Conservation (phyloP, 2,113 vertebrate species). For the Ovibos moschatus region DNA sequence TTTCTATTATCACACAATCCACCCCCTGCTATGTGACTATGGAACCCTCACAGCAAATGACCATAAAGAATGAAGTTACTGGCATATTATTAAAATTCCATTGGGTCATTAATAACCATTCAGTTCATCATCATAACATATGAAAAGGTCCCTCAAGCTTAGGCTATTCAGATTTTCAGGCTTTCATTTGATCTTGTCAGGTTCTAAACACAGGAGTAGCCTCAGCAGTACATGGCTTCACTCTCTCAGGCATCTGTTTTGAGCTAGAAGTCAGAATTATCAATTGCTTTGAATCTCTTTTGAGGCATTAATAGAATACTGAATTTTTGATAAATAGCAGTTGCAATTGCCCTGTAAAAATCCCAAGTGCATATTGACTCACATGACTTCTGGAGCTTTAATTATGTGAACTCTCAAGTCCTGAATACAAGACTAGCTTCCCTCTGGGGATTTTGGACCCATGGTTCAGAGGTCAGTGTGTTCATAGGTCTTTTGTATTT, state of each 20-base stretch:
- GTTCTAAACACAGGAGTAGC: not conserved
- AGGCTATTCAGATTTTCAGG: not conserved
- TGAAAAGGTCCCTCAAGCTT: not conserved
- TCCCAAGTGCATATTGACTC: not conserved
- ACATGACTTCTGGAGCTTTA: not conserved
- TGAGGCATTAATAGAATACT: not conserved
- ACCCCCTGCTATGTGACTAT: not conserved
- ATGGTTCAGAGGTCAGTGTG: not conserved
- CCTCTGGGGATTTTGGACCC: not conserved
- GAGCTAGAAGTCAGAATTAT: not conserved
- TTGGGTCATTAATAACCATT: not conserved
- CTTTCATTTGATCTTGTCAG: not conserved
- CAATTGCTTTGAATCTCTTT: not conserved
- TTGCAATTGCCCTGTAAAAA: not conserved
- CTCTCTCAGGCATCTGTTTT: not conserved
- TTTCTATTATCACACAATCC: not conserved
- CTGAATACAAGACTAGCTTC: not conserved
- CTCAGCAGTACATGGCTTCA: not conserved
- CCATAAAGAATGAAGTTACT: not conserved
- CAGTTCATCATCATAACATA: not conserved
- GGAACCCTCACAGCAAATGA: not conserved
- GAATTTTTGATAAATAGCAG: not conserved
- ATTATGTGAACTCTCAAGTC: not conserved
- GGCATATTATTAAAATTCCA: not conserved
- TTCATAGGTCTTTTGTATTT: not conserved